These are phyloP conservation scores for Metopolophium dirhodum DNA, from an alignment of 1,140 invertebrate species.

Conservation along the genomic window DNA sequence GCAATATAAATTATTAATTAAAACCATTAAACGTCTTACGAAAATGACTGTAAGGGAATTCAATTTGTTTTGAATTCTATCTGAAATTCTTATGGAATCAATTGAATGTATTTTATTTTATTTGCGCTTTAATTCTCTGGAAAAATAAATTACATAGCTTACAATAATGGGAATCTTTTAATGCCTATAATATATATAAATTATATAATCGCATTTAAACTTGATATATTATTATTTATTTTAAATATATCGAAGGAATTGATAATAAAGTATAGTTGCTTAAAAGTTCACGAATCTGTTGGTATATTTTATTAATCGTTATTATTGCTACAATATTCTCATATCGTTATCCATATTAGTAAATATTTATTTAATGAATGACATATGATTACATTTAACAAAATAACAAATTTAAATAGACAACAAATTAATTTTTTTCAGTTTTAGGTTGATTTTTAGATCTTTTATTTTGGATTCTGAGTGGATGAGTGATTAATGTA, in stretches of 20 bases:
- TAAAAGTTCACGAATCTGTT: not conserved
- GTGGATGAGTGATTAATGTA: no score
- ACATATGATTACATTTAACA: no score
- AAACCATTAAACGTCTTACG: not conserved
- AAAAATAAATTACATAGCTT: slow-evolving; percentile 3
- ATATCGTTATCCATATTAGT: no score
- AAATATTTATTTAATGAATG: no score
- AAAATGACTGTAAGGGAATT: not conserved
- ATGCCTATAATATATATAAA: not conserved
- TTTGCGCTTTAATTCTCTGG: not conserved
- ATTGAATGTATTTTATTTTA: not conserved
- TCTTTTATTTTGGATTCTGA: no score
- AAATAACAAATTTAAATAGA: no score
- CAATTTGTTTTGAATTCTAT: not conserved
- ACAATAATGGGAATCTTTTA: not conserved
- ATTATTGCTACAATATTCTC: no score
- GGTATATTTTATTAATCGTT: no score
- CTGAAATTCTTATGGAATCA: not conserved
- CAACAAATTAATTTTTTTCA: no score
- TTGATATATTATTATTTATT: not conserved
- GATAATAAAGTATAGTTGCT: not conserved
- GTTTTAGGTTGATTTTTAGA: no score
- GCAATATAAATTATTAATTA: not conserved
- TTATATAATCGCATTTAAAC: no score
- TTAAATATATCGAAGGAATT: not conserved